A percentile compares a stretch with the other conserved stretches of the same genome.
Evolutionary conservation across 2,797 vertebrate species (phyloP).

Genomic region (Platalea minor): DNA sequence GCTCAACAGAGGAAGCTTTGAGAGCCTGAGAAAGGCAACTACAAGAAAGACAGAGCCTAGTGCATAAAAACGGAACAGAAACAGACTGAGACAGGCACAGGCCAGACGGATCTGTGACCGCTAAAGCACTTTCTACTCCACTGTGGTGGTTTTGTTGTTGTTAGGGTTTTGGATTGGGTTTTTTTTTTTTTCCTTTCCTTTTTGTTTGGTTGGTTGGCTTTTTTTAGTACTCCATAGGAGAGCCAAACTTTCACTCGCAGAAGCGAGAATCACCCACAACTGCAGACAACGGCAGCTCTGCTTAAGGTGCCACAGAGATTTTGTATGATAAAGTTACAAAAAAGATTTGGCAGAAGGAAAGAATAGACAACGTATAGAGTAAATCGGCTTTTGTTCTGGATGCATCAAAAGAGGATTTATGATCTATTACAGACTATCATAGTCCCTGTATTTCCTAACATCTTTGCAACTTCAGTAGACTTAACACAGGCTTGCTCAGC

Average conservation of each 20-base stretch:
- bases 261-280: not conserved
- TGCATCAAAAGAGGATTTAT: not conserved
- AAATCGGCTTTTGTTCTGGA: not conserved
- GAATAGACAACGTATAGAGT: not conserved
- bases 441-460: not conserved
- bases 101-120: not conserved
- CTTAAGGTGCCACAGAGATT: not conserved
- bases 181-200: not conserved
- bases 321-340: not conserved
- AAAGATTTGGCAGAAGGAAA: not conserved
- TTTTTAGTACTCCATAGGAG: not conserved
- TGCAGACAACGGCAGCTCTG: not conserved
- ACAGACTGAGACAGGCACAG: not conserved
- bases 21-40: slow-evolving; percentile 2
- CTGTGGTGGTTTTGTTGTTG: not conserved
- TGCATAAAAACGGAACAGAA: slow-evolving; percentile 18
- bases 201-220: not conserved
- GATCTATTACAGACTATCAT: not conserved
- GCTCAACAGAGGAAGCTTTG: slow-evolving; percentile 36
- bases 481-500: not conserved
- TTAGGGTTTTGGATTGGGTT: not conserved
- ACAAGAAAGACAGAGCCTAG: not conserved
- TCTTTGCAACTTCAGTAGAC: not conserved
- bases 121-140: not conserved
- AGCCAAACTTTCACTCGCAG: not conserved